Evolutionary conservation across 2,113 vertebrate species (phyloP).

Genomic region (Kryptolebias marmoratus): DNA sequence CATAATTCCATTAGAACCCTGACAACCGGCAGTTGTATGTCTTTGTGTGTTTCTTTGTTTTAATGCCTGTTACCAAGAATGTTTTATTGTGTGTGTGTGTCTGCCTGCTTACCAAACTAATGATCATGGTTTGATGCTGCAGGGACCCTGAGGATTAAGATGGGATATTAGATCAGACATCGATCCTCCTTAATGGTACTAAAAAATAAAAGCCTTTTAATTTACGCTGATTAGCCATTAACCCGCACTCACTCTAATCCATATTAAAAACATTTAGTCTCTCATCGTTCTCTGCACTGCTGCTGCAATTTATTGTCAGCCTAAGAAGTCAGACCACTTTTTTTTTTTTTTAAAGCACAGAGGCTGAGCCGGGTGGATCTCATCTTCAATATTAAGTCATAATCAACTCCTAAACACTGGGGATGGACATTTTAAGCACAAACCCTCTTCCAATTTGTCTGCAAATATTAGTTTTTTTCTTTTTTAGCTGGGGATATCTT

Average conservation of each 20-base stretch:
- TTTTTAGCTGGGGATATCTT: too few relatives aligned
- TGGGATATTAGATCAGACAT: constrained; percentile 59
- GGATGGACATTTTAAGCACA: too few relatives aligned
- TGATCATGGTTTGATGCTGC: constrained; percentile 22
- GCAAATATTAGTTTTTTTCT: too few relatives aligned
- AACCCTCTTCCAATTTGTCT: too few relatives aligned
- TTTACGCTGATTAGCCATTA: constrained; percentile 44
- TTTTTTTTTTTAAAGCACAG: neutral
- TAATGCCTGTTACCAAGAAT: neutral
- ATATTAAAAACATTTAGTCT: neutral
- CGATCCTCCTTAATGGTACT: constrained; percentile 54
- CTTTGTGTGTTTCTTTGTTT: constrained; percentile 11
- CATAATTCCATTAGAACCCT: constrained; percentile 37
- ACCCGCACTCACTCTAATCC: constrained; percentile 4
- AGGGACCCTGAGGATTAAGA: constrained; percentile 22
- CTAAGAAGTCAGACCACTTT: neutral
- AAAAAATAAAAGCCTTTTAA: constrained; percentile 68
- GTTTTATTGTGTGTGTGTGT: neutral
- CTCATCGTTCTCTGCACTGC: neutral
- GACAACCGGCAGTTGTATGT: constrained; percentile 24
- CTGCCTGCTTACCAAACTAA: constrained; percentile 23
- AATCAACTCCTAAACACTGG: too few relatives aligned
- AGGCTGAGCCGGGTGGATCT: neutral
- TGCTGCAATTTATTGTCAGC: neutral
- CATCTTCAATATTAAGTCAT: neutral